Base-by-base conservation (phyloP, 2,113 vertebrate species). In the Dascyllus trimaculatus region DNA sequence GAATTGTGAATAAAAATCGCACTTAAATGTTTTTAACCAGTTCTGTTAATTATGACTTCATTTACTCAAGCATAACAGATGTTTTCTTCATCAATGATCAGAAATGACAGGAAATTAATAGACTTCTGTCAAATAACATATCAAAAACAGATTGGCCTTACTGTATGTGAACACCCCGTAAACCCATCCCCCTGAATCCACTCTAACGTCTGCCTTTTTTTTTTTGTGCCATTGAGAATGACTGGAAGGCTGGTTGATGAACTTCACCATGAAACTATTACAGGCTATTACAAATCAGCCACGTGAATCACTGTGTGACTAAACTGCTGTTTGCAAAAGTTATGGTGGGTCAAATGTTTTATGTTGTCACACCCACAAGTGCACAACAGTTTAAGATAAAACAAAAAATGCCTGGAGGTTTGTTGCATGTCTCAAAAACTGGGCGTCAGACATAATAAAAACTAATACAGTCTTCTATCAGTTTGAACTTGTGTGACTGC, bases 221-320 rank as follows among this genome's bases (percentile, higher is more conserved):
- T 80, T 59, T 32, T 53, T 3, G 2, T 5, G 3, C 26, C 5
- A n/a, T 45, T 24, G 25, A 25, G 26, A 19, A 32, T 26, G 25
- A 52, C 9, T n/a, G 38, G 52, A 61, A 24, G 3, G 18, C 11
- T n/a, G 15, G 15, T 25, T 65, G 21, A 71, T 74, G 19, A 65
- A 26, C 19, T 65, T 45, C 22, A 19, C 45, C 66, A 79, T 17
- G 19, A 66, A 45, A 75, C 45, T 11, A 13, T 58, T 61, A 64
- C 53, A 66, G 38, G 72, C 45, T 11, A 13, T 58, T 61, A 64
- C 53, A 53, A 24, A 63, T 71, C 29, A 25, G 11, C n/a, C 48
- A 56, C 61, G 57, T 66, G 57, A 78, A 62, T 75, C 29, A 56
- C 25, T 13, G 38, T 59, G 40, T 60, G 59, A 68, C 35, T 58